Evolutionary conservation across 2,888 invertebrate genomes (phyloP), one percentile per base, ranked within the genome.

Genomic region (Geotrupes spiniger): DNA sequence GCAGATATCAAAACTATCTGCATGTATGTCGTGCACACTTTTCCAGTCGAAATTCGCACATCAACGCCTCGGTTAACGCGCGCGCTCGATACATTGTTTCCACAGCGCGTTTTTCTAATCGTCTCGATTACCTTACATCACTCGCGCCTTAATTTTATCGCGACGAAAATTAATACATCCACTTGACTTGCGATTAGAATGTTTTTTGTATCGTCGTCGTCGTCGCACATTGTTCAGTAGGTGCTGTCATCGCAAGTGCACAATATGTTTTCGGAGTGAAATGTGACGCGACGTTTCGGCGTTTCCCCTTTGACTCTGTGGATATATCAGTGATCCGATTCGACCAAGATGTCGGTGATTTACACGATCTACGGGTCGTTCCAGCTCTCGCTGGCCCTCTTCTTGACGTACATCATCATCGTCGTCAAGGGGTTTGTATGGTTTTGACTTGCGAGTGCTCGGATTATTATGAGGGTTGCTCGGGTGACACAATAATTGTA

Each of bases 351-450:
- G 56, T 51, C 51, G 17, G 10, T 57, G 5, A 31, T 57, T 21
- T 46, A 58, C 37, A 65, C 63, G 1, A 21, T 69, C 25, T 65
- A 68, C 46, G 70, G 65, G 16, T 62, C 66, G n/a, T 53, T 66
- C 11, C 68, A 68, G 38, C 46, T 71, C 29, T 49, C 61, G 16
- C 45, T 69, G 27, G 68, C 69, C 12, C 51, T 69, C 11, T 56
- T 63, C 42, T 63, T 68, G 36, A 65, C 67, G n/a, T 67, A 70
- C 53, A 42, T 69, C 10, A 56, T 71, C 31, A 56, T 70, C 28
- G 41, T 64, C 16, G 33, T 70, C 16, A 60, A 60, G 63, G 59
- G 68, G 71, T 71, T 53, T 54, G 64, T 59, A 39, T 28, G n/a
- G n/a, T 33, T 17, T 41, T 28, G 27, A 28, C 29, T n/a, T 9